phyloP scores from a whole-genome alignment of 2,113 vertebrate genomes.

The Perca fluviatilis region DNA sequence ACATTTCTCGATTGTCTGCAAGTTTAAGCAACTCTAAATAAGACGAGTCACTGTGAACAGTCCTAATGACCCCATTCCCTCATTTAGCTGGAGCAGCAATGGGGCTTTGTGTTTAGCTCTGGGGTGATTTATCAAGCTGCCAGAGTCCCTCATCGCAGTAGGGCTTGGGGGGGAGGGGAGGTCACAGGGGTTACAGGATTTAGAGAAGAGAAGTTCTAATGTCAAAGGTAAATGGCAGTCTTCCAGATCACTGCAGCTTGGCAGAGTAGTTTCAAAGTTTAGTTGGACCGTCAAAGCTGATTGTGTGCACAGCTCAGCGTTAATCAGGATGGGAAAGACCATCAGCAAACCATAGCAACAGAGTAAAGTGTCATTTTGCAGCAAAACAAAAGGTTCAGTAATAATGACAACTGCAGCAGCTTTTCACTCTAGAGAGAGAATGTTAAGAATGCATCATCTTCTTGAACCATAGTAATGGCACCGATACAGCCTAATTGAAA shows the following conservation, averaged over 20 bases:
- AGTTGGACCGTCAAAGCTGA: conserved; percentile 48
- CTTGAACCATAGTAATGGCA: background rate
- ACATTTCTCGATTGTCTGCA: background rate
- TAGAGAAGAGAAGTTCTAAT: conserved; percentile 50
- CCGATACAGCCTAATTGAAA: conserved; percentile 3
- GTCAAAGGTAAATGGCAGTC: conserved; percentile 65
- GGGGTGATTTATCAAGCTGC: conserved; percentile 55
- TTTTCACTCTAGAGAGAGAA: background rate
- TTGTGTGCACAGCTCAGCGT: conserved; percentile 30
- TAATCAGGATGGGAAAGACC: conserved; percentile 14
- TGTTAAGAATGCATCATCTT: background rate
- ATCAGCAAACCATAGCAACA: conserved; percentile 21
- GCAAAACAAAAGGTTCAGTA: background rate
- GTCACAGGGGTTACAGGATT: conserved; percentile 49
- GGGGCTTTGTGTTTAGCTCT: conserved; percentile 52
- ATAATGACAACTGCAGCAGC: background rate
- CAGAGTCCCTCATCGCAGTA: conserved; percentile 47
- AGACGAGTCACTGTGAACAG: conserved; percentile 16
- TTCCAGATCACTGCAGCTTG: conserved; percentile 43
- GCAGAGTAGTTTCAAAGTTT: conserved; percentile 40
- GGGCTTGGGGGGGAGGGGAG: conserved; percentile 7
- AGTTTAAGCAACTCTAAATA: conserved; percentile 18
- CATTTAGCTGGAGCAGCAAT: conserved; percentile 40
- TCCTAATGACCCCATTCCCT: conserved; percentile 37
- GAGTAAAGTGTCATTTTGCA: conserved; percentile 10